Base-by-base conservation (phyloP, 64 coral and sea anemone genomes). In the Dendronephthya gigantea region DNA sequence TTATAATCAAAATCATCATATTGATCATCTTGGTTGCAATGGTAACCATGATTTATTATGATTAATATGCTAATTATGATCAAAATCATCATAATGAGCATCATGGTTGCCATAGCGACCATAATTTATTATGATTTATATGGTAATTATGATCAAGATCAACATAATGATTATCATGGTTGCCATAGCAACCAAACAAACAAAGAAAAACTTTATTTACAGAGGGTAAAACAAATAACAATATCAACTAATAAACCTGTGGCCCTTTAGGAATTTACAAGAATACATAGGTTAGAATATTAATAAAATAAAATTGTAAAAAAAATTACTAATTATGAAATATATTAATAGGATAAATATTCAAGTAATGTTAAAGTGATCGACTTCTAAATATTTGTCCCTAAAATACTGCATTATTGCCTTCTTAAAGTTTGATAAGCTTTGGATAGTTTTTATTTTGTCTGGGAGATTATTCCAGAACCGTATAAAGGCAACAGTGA, bases 381-480 rank as follows among this genome's bases (percentile, higher is more conserved):
- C 69, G 30, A 33, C 17, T 31, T 75, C 69, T 27, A 4, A 8
- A 75, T 75, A 75, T 33, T 75, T 75, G 69, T 75, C 69, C 34
- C 69, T 75, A 75, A 75, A 75, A 75, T 27, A 75, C n/a, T 75
- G 7, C 5, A 75, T 8, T 4, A 75, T 75, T 33, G n/a, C 69
- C n/a, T 6, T 75, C 69, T 75, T 75, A 75, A 75, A 33, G 17
- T 29, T 75, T 75, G 17, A 3, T 75, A 23, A 23, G 23, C 2
- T 13, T 29, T 45, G 41, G 41, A 45, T 45, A 45, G 34, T 14
- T 75, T 75, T 75, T 75, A 75, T 75, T 23, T 75, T 29, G 17
- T 75, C 69, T 75, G 69, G 69, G 7, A 75, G 7, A 16, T 4
- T 35, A 33, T 82, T 88, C 87, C 75, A 88, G 33, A 88, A 81